A percentile compares a stretch with the other conserved stretches of the same genome.
Evolutionary conservation across 2,888 invertebrate genomes (phyloP).

Genomic region (Dicyrtoma fusca): DNA sequence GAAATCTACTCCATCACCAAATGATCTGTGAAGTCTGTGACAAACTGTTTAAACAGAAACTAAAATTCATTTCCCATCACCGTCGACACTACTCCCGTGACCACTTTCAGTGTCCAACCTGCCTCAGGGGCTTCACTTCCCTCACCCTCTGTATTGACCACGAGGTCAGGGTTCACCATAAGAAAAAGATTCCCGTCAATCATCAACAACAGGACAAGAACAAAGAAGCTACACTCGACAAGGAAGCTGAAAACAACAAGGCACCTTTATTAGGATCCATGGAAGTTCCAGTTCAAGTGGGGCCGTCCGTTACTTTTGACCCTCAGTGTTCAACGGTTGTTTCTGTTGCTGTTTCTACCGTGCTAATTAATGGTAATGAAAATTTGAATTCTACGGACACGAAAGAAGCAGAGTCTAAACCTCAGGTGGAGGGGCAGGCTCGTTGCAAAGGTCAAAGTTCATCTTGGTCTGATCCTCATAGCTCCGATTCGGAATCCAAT

Average conservation of each 20-base stretch:
- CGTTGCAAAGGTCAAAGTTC: too few relatives aligned
- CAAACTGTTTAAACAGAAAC: background rate
- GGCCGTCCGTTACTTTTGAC: too few relatives aligned
- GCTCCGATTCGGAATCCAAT: background rate
- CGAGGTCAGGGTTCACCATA: background rate
- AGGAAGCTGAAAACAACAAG: too few relatives aligned
- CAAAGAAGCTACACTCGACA: too few relatives aligned
- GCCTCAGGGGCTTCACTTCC: background rate
- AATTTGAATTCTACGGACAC: too few relatives aligned
- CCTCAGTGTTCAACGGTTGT: too few relatives aligned
- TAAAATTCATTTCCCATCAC: background rate
- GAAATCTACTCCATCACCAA: too few relatives aligned
- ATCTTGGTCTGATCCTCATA: background rate
- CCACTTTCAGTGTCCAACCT: conserved; percentile 1
- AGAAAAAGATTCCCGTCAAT: background rate
- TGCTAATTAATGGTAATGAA: too few relatives aligned
- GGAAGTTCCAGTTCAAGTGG: background rate
- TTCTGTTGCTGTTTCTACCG: too few relatives aligned
- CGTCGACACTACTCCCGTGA: conserved; percentile 1
- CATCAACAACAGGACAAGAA: background rate
- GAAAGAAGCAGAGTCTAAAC: too few relatives aligned
- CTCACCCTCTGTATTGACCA: background rate
- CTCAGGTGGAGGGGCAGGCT: too few relatives aligned
- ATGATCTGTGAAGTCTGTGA: background rate
- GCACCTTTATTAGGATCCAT: too few relatives aligned